Conservation (phyloP, 2,113 vertebrate genomes). For the Zosterops borbonicus region DNA sequence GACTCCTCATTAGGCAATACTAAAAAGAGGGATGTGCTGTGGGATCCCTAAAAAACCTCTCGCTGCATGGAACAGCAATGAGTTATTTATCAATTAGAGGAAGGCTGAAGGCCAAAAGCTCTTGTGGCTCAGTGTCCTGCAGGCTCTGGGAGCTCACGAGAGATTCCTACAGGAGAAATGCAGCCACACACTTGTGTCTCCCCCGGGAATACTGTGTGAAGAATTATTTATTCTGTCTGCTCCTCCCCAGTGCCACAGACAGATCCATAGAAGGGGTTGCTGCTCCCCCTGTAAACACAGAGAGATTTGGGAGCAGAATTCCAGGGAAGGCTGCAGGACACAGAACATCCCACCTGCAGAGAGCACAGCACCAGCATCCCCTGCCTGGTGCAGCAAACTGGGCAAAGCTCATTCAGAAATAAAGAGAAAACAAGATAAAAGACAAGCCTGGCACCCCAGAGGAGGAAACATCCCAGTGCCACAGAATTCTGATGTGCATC, state of each 20-base stretch:
- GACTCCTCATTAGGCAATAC: neutral
- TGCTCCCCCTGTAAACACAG: neutral
- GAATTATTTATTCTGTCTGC: neutral
- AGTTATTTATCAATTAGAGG: neutral
- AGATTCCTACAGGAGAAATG: neutral
- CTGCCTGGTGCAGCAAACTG: neutral
- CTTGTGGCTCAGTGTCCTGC: neutral
- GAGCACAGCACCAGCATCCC: neutral
- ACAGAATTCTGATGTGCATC: neutral
- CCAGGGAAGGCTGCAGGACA: neutral
- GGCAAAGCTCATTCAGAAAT: neutral
- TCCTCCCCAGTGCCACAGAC: neutral
- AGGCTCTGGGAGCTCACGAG: neutral
- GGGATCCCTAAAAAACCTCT: neutral
- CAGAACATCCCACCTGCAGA: neutral
- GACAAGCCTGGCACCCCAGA: neutral
- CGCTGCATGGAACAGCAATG: neutral
- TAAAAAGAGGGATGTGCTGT: neutral
- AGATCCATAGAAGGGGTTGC: rapidly evolving
- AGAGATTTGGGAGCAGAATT: neutral
- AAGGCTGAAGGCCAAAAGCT: neutral
- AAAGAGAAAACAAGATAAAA: neutral
- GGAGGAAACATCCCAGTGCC: neutral
- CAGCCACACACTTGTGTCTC: neutral
- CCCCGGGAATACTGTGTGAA: neutral